Evolutionary conservation across 2,888 invertebrate species (phyloP), one percentile per base, ranked within the genome.

Genomic region (Agrochola lychnidis): DNA sequence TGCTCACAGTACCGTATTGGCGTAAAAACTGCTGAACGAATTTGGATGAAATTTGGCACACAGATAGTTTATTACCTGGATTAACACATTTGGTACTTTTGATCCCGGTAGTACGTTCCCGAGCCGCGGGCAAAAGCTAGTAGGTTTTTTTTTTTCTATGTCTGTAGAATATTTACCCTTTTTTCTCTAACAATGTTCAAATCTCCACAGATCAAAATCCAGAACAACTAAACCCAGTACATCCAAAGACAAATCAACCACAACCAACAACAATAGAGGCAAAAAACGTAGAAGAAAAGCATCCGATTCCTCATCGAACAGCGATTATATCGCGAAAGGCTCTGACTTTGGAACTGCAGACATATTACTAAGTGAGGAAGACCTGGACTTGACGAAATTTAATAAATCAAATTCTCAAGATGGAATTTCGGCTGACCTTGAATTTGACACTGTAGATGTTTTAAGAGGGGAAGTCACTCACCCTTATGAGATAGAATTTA

Each of bases 401-500:
- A 16, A 69, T 19, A 56, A 51, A 48, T 2, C 12, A 9, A 42
- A 25, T 4, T 22, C 42, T 1, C 16, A n/a, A 53, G 59, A 36
- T 25, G 25, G 14, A 0, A 14, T n/a, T 4, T 30, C 40, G 40
- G 76, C 2, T 42, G n/a, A 64, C 1, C 1, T 14, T 19, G 74
- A 81, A 4, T 16, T 48, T 10, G 74, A 73, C 22, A 56, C 9
- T 4, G 7, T 30, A 19, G 61, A 72, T 0, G 14, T 25, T 36
- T 3, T 77, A 36, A 48, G 48, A 74, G 0, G 69, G 79, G 2
- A n/a, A 19, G 10, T 68, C 56, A 48, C 89, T 88, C 70, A 83
- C 6, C 1, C 81, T 0, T 82, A 76, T 14, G 90, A 92, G 67
- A 92, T 92, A 10, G 91, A 93, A 85, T 87, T 92, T 7, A 89